Evolutionary conservation across 2,888 invertebrate species (phyloP), one percentile per base, ranked within the genome.

Genomic region (Catocala sponsa): DNA sequence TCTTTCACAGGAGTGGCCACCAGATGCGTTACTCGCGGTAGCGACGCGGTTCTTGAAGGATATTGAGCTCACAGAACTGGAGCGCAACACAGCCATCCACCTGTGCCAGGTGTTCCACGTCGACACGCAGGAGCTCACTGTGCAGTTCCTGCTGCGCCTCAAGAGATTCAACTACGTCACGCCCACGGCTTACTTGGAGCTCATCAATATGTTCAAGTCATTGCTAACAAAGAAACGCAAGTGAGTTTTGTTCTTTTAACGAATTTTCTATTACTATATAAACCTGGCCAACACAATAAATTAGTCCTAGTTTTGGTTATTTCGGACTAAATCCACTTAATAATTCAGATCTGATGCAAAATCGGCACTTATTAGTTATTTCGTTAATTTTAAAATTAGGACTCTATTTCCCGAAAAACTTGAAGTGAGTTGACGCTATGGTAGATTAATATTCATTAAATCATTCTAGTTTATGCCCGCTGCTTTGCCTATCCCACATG

Each of bases 41-140:
- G 98, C 99, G 0, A 97, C 96, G 0, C 91, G 97, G 68, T 98
- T 98, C 88, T 92, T 99, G 33, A 96, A 96, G 58, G 96, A 97
- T 70, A 96, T 98, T 44, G 97, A 98, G 74, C 92, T 99, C 47
- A 96, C 96, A 0, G 96, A 96, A 0, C 89, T 96, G 43, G 98
- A 98, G 84, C 93, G 97, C 49, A 90, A 94, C 41, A 97, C 97
- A 0, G 97, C 98, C 68, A 98, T 98, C 65, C 97, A 97, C 74
- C 97, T 98, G 95, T 99, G 98, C 80, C 97, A 98, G 95, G 95
- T 96, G 63, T 98, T 99, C 89, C 98, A 99, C 88, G 97, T 96
- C 0, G 97, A 98, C 33, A 98, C 98, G 0, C 96, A 97, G 85
- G 88, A 88, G 6, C 88, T 98, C 38, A 97, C 98, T 0, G 87